These are phyloP conservation scores for Meteorus sp. DNA, from an alignment of 1,140 invertebrate genomes.

Conservation along the genomic window DNA sequence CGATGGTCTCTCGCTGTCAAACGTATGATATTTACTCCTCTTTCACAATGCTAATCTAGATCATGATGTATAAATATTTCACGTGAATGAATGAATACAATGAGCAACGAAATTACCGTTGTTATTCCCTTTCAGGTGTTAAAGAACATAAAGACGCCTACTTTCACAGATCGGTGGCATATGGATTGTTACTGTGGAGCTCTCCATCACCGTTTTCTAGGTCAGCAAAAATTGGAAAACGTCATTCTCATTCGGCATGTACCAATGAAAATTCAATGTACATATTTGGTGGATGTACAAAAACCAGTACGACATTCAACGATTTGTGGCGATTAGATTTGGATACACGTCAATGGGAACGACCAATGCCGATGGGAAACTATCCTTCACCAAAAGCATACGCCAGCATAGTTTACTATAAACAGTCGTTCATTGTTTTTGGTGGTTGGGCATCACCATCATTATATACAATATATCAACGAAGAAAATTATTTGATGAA, in stretches of 20 bases:
- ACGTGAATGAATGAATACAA: too few relatives aligned
- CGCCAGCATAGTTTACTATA: constrained; percentile 85
- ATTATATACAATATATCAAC: constrained; percentile 80
- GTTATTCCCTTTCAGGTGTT: constrained; percentile 67
- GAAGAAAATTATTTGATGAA: constrained; percentile 87
- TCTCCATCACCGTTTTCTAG: constrained; percentile 57
- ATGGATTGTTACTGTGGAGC: constrained; percentile 72
- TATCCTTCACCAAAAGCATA: constrained; percentile 97
- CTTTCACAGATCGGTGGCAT: constrained; percentile 68
- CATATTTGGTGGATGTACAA: constrained; percentile 95
- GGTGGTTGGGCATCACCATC: constrained; percentile 96
- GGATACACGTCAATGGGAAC: constrained; percentile 78
- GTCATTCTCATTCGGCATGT: constrained; percentile 91
- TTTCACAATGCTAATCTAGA: constrained; percentile 1
- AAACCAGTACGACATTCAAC: constrained; percentile 93
- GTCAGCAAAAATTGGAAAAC: constrained; percentile 76
- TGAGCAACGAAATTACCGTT: not conserved
- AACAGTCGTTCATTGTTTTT: constrained; percentile 84
- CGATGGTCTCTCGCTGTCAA: constrained; percentile 79
- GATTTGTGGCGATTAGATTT: constrained; percentile 95
- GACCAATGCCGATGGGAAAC: constrained; percentile 78
- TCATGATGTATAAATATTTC: not conserved
- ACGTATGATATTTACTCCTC: constrained; percentile 68
- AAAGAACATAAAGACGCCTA: constrained; percentile 68
- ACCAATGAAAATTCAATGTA: constrained; percentile 85